Conservation (phyloP, 2,113 vertebrate species). For the Oncorhynchus mykiss region DNA sequence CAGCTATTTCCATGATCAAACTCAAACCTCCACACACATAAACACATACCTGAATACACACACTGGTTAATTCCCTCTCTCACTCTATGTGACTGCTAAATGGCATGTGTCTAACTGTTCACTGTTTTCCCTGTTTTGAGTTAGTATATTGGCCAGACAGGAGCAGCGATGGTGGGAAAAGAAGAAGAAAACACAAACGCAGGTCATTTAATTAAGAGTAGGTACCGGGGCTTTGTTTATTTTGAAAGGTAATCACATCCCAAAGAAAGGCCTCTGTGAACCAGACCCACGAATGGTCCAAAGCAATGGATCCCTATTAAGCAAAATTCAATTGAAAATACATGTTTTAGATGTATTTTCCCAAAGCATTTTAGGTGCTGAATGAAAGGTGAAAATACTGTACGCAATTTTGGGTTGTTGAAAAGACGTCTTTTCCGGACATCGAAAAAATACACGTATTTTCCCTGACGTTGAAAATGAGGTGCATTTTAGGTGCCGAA, state of each 20-base stretch:
- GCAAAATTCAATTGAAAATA: no score
- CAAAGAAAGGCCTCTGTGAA: slow-evolving; percentile 22
- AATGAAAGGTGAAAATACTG: no score
- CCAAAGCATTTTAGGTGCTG: no score
- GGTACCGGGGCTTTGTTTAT: slow-evolving; percentile 49
- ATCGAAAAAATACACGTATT: no score
- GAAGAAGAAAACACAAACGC: slow-evolving; percentile 30
- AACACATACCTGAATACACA: slow-evolving; percentile 39
- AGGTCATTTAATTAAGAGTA: slow-evolving; percentile 42
- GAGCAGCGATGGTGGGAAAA: slow-evolving; percentile 21
- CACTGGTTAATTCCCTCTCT: slow-evolving; percentile 34
- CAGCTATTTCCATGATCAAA: neutral
- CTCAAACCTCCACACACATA: slow-evolving; percentile 12
- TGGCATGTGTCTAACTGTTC: neutral
- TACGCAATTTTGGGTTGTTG: no score
- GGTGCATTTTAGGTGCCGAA: no score
- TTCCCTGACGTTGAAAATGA: no score
- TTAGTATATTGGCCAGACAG: neutral
- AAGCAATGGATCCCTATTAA: no score
- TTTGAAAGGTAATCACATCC: slow-evolving; percentile 51
- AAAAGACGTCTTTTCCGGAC: no score
- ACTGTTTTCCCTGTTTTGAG: slow-evolving; percentile 9
- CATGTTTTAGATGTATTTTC: no score
- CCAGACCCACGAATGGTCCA: no score
- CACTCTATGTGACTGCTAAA: slow-evolving; percentile 19